Evolutionary conservation across 2,113 vertebrate genomes (phyloP), one percentile per base, ranked within the genome.

Genomic region (Struthidea cinerea): DNA sequence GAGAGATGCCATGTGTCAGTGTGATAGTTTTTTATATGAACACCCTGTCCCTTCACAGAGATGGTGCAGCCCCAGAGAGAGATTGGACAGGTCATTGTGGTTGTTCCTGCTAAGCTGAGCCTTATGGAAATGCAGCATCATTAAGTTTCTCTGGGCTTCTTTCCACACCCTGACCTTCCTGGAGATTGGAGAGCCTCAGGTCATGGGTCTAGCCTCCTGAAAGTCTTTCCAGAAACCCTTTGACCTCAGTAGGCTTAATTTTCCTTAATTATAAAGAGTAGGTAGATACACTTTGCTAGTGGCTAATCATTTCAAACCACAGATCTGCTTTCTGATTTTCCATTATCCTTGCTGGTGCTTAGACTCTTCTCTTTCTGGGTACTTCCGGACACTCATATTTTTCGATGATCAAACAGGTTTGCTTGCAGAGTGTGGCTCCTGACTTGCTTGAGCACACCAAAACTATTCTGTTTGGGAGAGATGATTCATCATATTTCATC

Each of bases 71-170:
- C 35, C 12, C 41, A 65, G 5, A 49, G 8, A 68, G 32, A 59
- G 28, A 23, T 2, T 49, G 24, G 5, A 49, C 16, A 70, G 9
- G 15, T 55, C 50, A 55, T 9, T 59, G 12, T 26, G 6, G 8
- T 50, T n/a, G 28, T 23, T 56, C 10, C 44, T 79, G 24, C 28
- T 16, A 44, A 70, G 13, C 2, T 46, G 4, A 0, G 0, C 7
- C 22, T 37, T 9, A 19, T n/a, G 16, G 14, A 41, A 33, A 13
- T 55, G 9, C 35, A 50, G 52, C 3, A 56, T 67, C 28, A 22
- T 61, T 7, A 52, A 47, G 15, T 52, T 57, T 53, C 14, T 52
- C 70, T 86, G 30, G 28, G 3, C 1, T 52, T 9, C n/a, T 61
- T 73, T 77, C 37, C n/a, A 73, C 2, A 16, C n/a, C 8, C 8